These are phyloP conservation scores for Danaus plexippus DNA, from an alignment of 1,140 invertebrate species.

Conservation along the genomic window DNA sequence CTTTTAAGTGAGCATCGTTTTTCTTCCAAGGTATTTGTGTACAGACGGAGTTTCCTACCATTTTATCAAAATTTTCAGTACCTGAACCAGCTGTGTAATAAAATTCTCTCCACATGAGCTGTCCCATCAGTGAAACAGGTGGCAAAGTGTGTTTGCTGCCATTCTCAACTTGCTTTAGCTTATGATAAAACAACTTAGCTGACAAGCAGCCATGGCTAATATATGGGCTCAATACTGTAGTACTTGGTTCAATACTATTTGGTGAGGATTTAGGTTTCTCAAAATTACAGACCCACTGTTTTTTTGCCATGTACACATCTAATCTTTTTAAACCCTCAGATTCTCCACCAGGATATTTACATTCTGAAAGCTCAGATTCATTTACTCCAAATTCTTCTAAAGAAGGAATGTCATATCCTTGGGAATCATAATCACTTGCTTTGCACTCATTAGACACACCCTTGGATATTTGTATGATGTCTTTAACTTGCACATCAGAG, in stretches of 20 bases:
- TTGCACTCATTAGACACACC: slow-evolving; percentile 60
- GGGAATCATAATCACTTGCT: slow-evolving; percentile 64
- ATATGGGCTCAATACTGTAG: slow-evolving; percentile 82
- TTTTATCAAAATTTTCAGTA: slow-evolving; percentile 81
- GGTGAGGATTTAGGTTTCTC: slow-evolving; percentile 82
- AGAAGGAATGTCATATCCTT: slow-evolving; percentile 75
- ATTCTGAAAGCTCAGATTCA: slow-evolving; percentile 48
- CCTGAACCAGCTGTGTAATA: slow-evolving; percentile 80
- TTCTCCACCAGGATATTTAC: slow-evolving; percentile 78
- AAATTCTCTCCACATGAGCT: slow-evolving; percentile 84
- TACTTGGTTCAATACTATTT: slow-evolving; percentile 80
- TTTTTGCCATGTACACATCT: slow-evolving; percentile 73
- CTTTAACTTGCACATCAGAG: slow-evolving; percentile 71
- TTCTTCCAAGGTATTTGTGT: slow-evolving; percentile 81
- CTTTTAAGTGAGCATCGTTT: slow-evolving; percentile 75
- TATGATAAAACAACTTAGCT: slow-evolving; percentile 76
- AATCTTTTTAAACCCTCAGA: slow-evolving; percentile 77
- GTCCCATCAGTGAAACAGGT: slow-evolving; percentile 76
- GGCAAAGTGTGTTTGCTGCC: slow-evolving; percentile 72
- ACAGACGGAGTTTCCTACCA: slow-evolving; percentile 80
- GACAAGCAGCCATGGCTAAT: slow-evolving; percentile 83
- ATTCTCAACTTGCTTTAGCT: slow-evolving; percentile 72
- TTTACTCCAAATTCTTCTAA: slow-evolving; percentile 74
- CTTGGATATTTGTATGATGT: slow-evolving; percentile 65
- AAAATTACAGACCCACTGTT: slow-evolving; percentile 81